These are phyloP conservation scores for Tromatobia lineatoria DNA, from an alignment of 2,888 invertebrate species.

Conservation along the genomic window DNA sequence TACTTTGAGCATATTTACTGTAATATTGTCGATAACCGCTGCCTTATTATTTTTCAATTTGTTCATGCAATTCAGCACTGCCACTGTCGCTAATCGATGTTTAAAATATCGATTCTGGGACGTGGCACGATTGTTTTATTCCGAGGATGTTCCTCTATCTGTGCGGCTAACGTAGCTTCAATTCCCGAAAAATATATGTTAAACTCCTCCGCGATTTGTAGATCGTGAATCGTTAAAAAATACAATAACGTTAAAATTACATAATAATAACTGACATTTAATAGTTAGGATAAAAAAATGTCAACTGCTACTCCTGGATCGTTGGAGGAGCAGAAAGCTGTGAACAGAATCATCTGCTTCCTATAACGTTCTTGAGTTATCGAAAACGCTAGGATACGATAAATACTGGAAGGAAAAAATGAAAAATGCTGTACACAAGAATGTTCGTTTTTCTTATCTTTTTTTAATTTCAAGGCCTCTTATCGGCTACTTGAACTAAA, in stretches of 20 bases:
- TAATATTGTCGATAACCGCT: not conserved
- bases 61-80: not conserved
- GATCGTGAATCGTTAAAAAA: no score
- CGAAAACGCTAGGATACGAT: not conserved
- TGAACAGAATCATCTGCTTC: constrained; percentile 89
- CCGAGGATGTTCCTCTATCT: not conserved
- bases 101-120: not conserved
- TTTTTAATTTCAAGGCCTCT: constrained; percentile 49
- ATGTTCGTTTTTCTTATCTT: not conserved
- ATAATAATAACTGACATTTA: no score
- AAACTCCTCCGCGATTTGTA: not conserved
- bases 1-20: not conserved
- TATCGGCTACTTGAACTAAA: constrained; percentile 78
- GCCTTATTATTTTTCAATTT: not conserved
- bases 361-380: constrained; percentile 76
- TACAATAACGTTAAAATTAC: no score
- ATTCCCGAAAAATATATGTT: not conserved
- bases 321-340: constrained; percentile 89
- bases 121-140: not conserved
- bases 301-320: no score
- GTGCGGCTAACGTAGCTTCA: not conserved
- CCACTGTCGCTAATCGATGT: not conserved
- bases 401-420: constrained; percentile 25
- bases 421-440: no score
- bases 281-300: no score